Evolutionary conservation across 2,797 vertebrate genomes (phyloP).

Genomic region (Scolopax rusticola): DNA sequence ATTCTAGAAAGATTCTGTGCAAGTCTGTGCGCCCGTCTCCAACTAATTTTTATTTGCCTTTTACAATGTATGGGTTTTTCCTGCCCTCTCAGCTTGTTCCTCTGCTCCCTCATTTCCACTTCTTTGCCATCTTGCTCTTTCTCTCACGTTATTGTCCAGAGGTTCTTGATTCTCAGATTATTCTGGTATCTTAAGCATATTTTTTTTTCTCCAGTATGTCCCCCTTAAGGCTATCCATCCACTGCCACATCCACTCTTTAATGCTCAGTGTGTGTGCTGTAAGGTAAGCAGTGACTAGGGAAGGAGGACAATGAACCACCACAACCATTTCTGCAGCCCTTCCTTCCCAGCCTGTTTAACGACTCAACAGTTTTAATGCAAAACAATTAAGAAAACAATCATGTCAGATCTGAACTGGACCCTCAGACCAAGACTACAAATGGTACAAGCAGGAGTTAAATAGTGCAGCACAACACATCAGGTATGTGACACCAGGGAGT

Average conservation of each 20-base stretch:
- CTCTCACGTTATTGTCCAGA: neutral
- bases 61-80: neutral
- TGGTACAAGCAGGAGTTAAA: neutral
- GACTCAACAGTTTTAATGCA: neutral
- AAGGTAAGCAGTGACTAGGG: neutral
- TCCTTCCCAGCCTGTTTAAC: neutral
- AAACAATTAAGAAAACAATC: neutral
- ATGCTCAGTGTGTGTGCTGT: neutral
- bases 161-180: neutral
- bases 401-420: neutral
- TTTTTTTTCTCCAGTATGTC: neutral
- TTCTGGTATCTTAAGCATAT: neutral
- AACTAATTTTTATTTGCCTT: neutral
- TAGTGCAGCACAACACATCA: rapidly evolving
- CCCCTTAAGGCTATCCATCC: neutral
- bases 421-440: neutral
- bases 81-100: neutral
- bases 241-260: neutral
- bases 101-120: neutral
- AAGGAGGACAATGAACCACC: neutral
- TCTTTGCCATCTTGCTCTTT: neutral
- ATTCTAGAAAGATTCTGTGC: neutral
- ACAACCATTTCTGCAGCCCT: neutral
- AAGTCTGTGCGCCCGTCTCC: neutral
- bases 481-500: neutral